These are phyloP conservation scores for Puma concolor DNA, from an alignment of 2,113 vertebrate genomes.

Conservation along the genomic window DNA sequence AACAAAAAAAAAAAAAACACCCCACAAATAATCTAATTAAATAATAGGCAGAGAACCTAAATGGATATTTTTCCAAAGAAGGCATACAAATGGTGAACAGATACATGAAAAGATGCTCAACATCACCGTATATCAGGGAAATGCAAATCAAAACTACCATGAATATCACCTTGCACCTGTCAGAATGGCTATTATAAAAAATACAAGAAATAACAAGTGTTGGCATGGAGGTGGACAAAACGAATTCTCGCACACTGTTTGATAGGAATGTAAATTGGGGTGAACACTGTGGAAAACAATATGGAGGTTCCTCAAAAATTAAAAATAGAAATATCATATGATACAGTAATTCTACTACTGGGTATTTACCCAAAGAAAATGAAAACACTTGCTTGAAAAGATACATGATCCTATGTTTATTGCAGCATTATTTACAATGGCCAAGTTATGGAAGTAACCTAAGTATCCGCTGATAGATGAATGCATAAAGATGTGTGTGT, in stretches of 20 bases:
- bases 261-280: not conserved
- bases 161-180: not conserved
- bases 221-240: not conserved
- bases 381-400: not conserved
- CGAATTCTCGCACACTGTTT: not conserved
- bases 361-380: not conserved
- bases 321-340: not conserved
- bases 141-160: not conserved
- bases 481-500: not conserved
- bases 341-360: not conserved
- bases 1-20: not conserved
- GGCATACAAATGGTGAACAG: not conserved
- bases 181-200: not conserved
- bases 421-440: not conserved
- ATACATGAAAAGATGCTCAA: not conserved
- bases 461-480: not conserved
- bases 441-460: not conserved
- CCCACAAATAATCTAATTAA: not conserved
- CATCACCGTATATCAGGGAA: not conserved
- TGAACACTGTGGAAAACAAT: not conserved
- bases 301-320: not conserved
- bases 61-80: not conserved
- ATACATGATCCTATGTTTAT: not conserved
- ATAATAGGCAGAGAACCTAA: not conserved
- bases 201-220: not conserved